Conservation (phyloP, 2,797 vertebrate species). For the Nasua narica region DNA sequence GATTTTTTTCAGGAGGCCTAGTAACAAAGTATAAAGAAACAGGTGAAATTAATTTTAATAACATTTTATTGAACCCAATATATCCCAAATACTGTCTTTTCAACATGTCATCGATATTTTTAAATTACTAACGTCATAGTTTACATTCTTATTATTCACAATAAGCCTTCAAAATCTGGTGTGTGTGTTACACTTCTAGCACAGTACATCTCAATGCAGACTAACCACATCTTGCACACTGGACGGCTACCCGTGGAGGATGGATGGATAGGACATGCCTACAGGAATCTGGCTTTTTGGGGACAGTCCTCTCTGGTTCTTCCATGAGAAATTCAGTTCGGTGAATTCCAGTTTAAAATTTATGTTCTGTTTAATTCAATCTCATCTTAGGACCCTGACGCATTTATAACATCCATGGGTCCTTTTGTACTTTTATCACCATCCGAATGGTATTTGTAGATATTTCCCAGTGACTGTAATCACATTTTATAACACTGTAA, state of each 20-base stretch:
- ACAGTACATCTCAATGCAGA: background rate
- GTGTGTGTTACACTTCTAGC: background rate
- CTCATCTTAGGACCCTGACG: slow-evolving; percentile 41
- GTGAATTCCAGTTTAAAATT: slow-evolving; percentile 24
- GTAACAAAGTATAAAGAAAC: slow-evolving; percentile 18
- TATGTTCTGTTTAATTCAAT: slow-evolving; percentile 33
- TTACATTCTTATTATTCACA: background rate
- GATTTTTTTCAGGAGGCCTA: background rate
- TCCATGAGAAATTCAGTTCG: slow-evolving; percentile 19
- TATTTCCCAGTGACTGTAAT: background rate
- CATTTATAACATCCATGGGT: slow-evolving; percentile 24
- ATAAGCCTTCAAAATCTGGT: background rate
- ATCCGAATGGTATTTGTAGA: background rate
- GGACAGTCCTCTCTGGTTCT: background rate
- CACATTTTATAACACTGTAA: background rate
- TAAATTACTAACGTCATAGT: background rate
- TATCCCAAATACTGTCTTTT: background rate
- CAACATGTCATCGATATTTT: background rate
- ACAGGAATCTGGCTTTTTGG: background rate
- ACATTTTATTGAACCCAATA: slow-evolving; percentile 49
- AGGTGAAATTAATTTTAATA: background rate
- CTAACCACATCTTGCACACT: background rate
- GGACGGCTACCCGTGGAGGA: rapidly evolving
- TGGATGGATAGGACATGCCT: rapidly evolving
- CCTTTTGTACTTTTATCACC: slow-evolving; percentile 30